Evolutionary conservation across 1,140 invertebrate genomes (phyloP).

Genomic region (Musca domestica): DNA sequence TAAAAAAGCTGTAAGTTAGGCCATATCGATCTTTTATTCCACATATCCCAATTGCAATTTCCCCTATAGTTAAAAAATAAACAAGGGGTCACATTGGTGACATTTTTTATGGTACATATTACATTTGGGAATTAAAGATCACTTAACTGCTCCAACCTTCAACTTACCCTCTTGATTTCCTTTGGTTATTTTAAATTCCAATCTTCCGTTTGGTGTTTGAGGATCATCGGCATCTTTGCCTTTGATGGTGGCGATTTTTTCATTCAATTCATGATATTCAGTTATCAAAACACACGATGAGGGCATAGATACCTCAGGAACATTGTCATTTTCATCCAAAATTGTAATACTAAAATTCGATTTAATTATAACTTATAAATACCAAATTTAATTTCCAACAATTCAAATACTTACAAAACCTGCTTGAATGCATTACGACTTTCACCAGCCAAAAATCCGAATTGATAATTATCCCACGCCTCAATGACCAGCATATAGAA

Average conservation of each 20-base stretch:
- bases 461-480: conserved; percentile 94
- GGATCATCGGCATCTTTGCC: conserved; percentile 82
- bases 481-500: conserved; percentile 82
- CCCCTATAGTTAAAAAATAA: no score
- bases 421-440: conserved; percentile 91
- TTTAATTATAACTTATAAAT: neutral
- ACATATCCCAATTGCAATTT: no score
- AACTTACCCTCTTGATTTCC: conserved; percentile 71
- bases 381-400: conserved; percentile 23
- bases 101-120: no score
- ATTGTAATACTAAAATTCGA: conserved; percentile 57
- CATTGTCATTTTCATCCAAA: conserved; percentile 83
- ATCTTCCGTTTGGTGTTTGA: conserved; percentile 72
- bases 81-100: no score
- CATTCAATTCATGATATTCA: conserved; percentile 82
- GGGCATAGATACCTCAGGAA: conserved; percentile 68
- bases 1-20: no score
- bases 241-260: conserved; percentile 71
- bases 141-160: no score
- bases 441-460: conserved; percentile 84
- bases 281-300: conserved; percentile 71
- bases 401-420: conserved; percentile 66
- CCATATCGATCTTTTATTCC: no score
- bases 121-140: no score
- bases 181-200: conserved; percentile 68